Conservation (phyloP, 64 coral and sea anemone genomes). For the Montipora efflorescens region DNA sequence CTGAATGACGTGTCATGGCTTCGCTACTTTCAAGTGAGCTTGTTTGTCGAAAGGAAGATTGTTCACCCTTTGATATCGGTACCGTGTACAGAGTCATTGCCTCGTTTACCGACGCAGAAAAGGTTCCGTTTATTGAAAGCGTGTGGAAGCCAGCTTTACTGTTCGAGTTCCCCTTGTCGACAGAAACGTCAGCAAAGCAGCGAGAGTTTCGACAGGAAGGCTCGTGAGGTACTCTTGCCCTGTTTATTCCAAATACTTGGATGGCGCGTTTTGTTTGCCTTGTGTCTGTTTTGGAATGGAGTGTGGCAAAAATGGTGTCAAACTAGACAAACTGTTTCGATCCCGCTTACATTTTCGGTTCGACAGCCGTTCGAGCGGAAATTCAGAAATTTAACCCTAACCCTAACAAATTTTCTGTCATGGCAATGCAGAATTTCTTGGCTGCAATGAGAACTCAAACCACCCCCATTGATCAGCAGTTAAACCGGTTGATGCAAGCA, state of each 20-base stretch:
- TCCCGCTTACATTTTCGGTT: too few relatives aligned
- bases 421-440: background rate
- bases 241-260: background rate
- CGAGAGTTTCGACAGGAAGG: slow-evolving; percentile 33
- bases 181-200: slow-evolving; percentile 32
- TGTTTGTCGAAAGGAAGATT: slow-evolving; percentile 27
- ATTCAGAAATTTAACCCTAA: too few relatives aligned
- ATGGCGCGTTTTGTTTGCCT: too few relatives aligned
- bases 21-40: too few relatives aligned
- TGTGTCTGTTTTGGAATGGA: too few relatives aligned
- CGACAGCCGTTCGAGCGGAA: too few relatives aligned
- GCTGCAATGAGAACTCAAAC: too few relatives aligned
- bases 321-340: too few relatives aligned
- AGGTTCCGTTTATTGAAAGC: slow-evolving; percentile 15
- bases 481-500: slow-evolving; percentile 5
- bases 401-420: too few relatives aligned
- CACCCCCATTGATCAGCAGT: background rate
- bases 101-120: slow-evolving; percentile 17
- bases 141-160: slow-evolving; percentile 31
- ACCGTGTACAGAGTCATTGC: slow-evolving; percentile 13
- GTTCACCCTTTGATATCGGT: slow-evolving; percentile 41
- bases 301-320: too few relatives aligned
- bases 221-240: slow-evolving; percentile 35
- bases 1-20: slow-evolving; percentile 1
- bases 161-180: slow-evolving; percentile 16